phyloP scores from a whole-genome alignment of 2,888 invertebrate genomes.

The Thecocarcelia acutangulata region DNA sequence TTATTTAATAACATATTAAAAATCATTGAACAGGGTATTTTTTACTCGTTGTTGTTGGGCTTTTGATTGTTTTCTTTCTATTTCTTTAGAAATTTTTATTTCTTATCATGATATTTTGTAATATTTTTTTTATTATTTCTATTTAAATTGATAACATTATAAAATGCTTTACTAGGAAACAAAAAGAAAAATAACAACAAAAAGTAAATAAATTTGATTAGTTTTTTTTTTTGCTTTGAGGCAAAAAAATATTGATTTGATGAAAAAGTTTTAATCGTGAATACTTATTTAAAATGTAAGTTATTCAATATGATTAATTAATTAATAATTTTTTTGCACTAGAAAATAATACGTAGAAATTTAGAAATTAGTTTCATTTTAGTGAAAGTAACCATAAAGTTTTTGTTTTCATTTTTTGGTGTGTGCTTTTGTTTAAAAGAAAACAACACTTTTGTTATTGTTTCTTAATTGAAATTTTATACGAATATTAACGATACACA shows the following conservation, averaged over 20 bases:
- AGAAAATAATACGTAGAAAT: constrained; percentile 25
- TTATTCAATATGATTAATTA: constrained; percentile 5
- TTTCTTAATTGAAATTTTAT: constrained; percentile 47
- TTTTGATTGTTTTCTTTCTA: neutral
- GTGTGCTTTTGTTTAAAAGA: neutral
- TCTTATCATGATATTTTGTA: constrained; percentile 67
- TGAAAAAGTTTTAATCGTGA: neutral
- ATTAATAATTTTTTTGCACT: constrained; percentile 5
- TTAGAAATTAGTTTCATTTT: neutral
- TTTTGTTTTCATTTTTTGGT: neutral
- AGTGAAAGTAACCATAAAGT: constrained; percentile 37
- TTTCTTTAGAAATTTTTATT: constrained; percentile 23
- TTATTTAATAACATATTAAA: too few relatives aligned
- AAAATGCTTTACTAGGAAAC: constrained; percentile 24
- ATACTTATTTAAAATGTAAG: neutral
- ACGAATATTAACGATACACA: constrained; percentile 31
- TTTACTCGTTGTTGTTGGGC: constrained; percentile 1
- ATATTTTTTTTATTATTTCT: constrained; percentile 44
- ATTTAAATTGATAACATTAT: constrained; percentile 48
- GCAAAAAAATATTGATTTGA: neutral
- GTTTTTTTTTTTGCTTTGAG: constrained; percentile 20
- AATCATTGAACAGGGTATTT: too few relatives aligned
- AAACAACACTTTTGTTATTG: constrained; percentile 19
- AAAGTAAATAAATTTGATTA: constrained; percentile 52
- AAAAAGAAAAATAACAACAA: neutral